phyloP scores from a whole-genome alignment of 2,888 invertebrate species.

The Hydraecia micacea region DNA sequence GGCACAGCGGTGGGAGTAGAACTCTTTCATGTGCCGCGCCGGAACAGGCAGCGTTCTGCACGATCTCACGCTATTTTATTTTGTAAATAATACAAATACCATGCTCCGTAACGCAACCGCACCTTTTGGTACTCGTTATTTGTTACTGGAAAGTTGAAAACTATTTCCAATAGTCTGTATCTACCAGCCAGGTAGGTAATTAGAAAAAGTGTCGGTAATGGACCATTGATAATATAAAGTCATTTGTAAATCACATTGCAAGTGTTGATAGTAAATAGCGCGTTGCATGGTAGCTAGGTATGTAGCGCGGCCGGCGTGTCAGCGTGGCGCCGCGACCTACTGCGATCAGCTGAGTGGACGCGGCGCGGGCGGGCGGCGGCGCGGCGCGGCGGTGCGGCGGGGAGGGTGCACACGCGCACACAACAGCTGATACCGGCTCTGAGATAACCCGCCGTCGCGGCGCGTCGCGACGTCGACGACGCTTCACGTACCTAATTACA shows the following conservation, averaged over 20 bases:
- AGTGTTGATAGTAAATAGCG: slow-evolving; percentile 27
- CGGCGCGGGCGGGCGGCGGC: slow-evolving; percentile 66
- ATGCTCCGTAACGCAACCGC: slow-evolving; percentile 33
- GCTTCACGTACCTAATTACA: slow-evolving; percentile 18
- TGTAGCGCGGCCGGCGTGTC: slow-evolving; percentile 46
- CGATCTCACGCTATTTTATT: slow-evolving; percentile 76
- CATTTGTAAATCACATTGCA: slow-evolving; percentile 15
- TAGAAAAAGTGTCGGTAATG: background rate
- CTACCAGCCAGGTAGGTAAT: background rate
- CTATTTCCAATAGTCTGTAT: background rate
- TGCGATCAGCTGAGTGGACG: slow-evolving; percentile 88
- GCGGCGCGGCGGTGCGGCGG: slow-evolving; percentile 63
- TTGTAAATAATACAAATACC: slow-evolving; percentile 63
- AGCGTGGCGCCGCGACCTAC: slow-evolving; percentile 75
- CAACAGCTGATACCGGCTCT: slow-evolving; percentile 75
- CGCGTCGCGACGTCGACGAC: slow-evolving; percentile 22
- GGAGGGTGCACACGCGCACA: slow-evolving; percentile 64
- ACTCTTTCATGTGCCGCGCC: slow-evolving; percentile 83
- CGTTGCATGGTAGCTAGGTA: slow-evolving; percentile 42
- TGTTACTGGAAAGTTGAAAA: background rate
- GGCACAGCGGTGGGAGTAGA: slow-evolving; percentile 75
- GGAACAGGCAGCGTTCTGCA: slow-evolving; percentile 80
- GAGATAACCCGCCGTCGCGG: slow-evolving; percentile 62
- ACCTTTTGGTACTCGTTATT: background rate
- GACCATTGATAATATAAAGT: slow-evolving; percentile 17